Percentiles rank a stretch among this genome's conserved stretches.
Evolutionary conservation across 2,888 invertebrate genomes (phyloP).

Genomic region (Diadromus collaris): DNA sequence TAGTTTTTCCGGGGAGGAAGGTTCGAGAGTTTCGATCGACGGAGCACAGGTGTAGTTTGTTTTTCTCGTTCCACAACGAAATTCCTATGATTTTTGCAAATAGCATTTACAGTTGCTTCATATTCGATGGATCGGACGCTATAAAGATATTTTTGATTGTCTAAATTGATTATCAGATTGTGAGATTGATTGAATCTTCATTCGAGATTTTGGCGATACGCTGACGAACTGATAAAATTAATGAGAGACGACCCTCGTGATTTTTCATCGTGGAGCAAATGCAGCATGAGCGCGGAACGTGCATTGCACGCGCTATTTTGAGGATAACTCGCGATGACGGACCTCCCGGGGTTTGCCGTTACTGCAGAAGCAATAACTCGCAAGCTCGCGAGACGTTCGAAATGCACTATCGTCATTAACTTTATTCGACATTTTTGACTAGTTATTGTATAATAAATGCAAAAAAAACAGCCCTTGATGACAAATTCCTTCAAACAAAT

Average conservation of each 20-base stretch:
- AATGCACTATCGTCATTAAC: too few relatives aligned
- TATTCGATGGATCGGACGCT: not conserved
- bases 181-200: too few relatives aligned
- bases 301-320: slow-evolving; percentile 35
- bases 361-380: slow-evolving; percentile 22
- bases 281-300: not conserved
- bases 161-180: too few relatives aligned
- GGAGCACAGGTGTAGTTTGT: not conserved
- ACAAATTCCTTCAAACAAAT: too few relatives aligned
- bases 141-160: not conserved
- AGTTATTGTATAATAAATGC: too few relatives aligned
- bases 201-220: too few relatives aligned
- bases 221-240: not conserved
- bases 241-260: not conserved
- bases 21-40: not conserved
- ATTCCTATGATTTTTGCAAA: not conserved
- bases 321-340: slow-evolving; percentile 27
- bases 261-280: not conserved
- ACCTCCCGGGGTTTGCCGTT: slow-evolving; percentile 43
- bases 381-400: not conserved
- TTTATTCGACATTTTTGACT: too few relatives aligned
- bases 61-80: not conserved
- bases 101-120: not conserved
- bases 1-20: slow-evolving; percentile 34
- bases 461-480: too few relatives aligned